These are phyloP conservation scores for Oenanthe melanoleuca DNA, from an alignment of 2,113 vertebrate species.

Conservation along the genomic window DNA sequence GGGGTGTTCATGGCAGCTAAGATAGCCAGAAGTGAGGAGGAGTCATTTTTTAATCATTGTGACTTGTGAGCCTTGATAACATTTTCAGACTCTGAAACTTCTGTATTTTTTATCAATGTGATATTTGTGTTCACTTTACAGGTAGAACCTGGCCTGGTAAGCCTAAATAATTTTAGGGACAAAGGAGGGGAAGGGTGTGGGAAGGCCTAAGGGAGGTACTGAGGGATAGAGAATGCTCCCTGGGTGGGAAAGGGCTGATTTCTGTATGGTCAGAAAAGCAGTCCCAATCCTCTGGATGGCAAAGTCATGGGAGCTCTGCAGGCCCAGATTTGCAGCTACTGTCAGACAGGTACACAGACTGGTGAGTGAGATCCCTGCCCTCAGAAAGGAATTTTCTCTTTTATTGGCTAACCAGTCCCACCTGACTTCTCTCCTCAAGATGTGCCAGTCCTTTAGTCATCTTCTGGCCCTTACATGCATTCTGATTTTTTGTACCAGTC, in stretches of 20 bases:
- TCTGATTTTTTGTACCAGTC: background rate
- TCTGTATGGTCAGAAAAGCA: background rate
- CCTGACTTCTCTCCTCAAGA: background rate
- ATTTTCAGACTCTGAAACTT: background rate
- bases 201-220: background rate
- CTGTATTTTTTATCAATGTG: background rate
- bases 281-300: background rate
- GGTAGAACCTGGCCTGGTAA: background rate
- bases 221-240: background rate
- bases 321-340: background rate
- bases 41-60: rapidly evolving
- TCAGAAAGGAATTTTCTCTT: background rate
- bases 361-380: background rate
- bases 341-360: background rate
- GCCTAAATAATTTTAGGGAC: background rate
- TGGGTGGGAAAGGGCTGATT: background rate
- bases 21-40: background rate
- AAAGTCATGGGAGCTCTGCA: background rate
- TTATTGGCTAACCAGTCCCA: background rate
- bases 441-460: background rate
- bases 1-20: background rate
- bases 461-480: background rate
- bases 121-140: background rate
- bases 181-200: background rate
- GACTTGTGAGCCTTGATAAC: background rate